Percentiles rank a stretch among this genome's conserved stretches.
phyloP scores from a whole-genome alignment of 35 echinoderm and acorn worm species.

The Anneissia japonica region DNA sequence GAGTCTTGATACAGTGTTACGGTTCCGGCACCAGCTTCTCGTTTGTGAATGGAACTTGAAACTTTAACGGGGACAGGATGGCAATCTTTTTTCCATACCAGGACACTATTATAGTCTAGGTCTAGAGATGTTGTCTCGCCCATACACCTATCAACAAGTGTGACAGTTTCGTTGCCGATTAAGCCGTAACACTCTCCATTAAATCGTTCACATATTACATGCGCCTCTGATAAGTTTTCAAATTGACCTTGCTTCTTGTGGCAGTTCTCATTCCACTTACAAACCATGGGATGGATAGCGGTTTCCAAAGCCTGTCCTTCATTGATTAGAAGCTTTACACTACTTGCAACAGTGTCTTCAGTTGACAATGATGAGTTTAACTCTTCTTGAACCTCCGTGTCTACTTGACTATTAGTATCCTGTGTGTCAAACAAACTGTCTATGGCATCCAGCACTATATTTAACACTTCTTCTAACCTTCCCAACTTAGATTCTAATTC shows the following conservation, averaged over 20 bases:
- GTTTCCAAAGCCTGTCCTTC: neutral
- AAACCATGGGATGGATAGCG: neutral
- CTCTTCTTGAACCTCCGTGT: neutral
- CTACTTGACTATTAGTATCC: neutral
- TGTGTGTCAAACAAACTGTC: neutral
- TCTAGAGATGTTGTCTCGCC: neutral
- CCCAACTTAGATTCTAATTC: neutral
- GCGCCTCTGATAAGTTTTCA: neutral
- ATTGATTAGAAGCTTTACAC: neutral
- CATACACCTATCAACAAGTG: neutral
- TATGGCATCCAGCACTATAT: neutral
- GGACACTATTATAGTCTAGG: neutral
- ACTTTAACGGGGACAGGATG: neutral
- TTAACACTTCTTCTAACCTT: neutral
- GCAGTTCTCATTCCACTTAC: neutral
- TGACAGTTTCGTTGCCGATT: neutral
- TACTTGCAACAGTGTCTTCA: neutral
- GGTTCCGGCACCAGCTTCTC: neutral
- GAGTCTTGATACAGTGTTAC: neutral
- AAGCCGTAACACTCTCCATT: neutral
- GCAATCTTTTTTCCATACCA: neutral
- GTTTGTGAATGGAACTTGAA: neutral
- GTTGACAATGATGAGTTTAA: neutral
- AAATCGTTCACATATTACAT: neutral
- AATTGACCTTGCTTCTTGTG: neutral